Percentiles rank a stretch among this genome's conserved stretches.
phyloP scores from a whole-genome alignment of 64 coral and sea anemone genomes.

The Montipora sp. region DNA sequence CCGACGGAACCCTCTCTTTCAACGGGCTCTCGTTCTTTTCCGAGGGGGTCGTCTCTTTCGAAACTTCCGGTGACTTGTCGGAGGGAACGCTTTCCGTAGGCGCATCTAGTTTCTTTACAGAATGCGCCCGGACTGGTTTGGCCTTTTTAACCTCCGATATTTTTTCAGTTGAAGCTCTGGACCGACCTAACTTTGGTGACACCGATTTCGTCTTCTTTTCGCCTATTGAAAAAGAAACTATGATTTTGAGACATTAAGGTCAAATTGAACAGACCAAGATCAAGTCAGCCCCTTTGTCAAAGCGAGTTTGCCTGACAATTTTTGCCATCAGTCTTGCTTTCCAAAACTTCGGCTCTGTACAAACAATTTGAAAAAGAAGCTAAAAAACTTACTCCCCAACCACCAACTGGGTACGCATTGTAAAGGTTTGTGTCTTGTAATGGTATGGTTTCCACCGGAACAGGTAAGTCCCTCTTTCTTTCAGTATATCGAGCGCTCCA shows the following conservation, averaged over 20 bases:
- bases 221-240: not conserved
- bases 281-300: too few species aligned
- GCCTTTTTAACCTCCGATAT: not conserved
- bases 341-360: too few species aligned
- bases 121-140: not conserved
- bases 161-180: not conserved
- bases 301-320: too few species aligned
- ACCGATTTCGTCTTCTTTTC: conserved; percentile 28
- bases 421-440: too few species aligned
- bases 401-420: too few species aligned
- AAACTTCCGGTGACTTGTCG: not conserved
- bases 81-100: not conserved
- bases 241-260: not conserved
- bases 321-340: too few species aligned
- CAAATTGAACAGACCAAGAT: not conserved
- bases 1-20: not conserved
- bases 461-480: too few species aligned
- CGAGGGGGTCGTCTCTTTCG: not conserved
- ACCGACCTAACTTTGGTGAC: not conserved
- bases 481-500: too few species aligned
- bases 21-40: conserved; percentile 34
- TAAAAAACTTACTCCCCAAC: too few species aligned
- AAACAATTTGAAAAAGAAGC: too few species aligned
- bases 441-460: too few species aligned
- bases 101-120: conserved; percentile 10